Evolutionary conservation across 2,797 vertebrate species (phyloP).

Genomic region (Momotus momota): DNA sequence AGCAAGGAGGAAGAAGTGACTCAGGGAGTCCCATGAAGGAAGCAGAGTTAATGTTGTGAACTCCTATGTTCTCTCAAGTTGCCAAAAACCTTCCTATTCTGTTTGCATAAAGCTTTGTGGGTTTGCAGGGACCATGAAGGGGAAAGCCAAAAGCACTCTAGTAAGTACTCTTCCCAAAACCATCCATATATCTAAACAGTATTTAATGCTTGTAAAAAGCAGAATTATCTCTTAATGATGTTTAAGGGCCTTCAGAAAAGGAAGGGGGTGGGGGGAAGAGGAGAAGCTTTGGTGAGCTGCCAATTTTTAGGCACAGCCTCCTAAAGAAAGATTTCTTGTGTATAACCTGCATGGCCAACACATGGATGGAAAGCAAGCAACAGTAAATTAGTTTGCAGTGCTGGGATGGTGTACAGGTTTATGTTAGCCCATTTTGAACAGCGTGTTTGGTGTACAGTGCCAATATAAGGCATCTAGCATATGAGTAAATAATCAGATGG

Average conservation of each 20-base stretch:
- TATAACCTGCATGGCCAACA: background rate
- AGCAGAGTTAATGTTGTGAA: background rate
- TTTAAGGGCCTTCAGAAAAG: background rate
- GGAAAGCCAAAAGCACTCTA: background rate
- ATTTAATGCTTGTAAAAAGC: conserved; percentile 16
- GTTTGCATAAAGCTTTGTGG: background rate
- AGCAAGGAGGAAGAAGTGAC: background rate
- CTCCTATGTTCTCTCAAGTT: background rate
- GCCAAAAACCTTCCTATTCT: background rate
- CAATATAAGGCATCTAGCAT: background rate
- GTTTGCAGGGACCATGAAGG: background rate
- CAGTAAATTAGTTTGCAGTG: background rate
- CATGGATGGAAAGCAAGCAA: background rate
- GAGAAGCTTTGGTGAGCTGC: background rate
- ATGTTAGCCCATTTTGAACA: background rate
- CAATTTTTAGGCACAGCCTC: background rate
- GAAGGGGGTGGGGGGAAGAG: background rate
- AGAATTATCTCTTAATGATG: background rate
- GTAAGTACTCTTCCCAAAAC: background rate
- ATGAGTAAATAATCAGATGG: background rate
- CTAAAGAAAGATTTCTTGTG: background rate
- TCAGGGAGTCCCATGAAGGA: background rate
- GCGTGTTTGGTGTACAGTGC: background rate
- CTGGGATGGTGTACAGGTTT: background rate
- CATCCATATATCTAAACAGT: background rate